Evolutionary conservation across 2,888 invertebrate species (phyloP), one percentile per base, ranked within the genome.

Genomic region (Catocala fraxini): DNA sequence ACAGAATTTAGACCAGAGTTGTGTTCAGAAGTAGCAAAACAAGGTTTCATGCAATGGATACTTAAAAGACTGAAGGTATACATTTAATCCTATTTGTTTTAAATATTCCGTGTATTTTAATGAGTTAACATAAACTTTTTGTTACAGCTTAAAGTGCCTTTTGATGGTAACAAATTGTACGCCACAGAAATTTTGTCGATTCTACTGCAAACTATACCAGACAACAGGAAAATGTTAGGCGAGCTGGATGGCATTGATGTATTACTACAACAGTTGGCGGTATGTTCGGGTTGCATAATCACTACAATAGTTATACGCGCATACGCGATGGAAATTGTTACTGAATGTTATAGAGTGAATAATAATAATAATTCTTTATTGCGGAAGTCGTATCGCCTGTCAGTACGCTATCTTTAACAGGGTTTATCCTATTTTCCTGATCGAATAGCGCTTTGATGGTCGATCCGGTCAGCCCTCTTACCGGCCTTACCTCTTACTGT

Each of bases 181-280:
- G 97, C 97, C 53, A 98, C 98, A 86, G 99, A 99, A 95, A 97
- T 99, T 72, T 92, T 99, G 52, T 98, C 99, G 12, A 99, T 99
- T 86, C 93, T 99, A 10, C 94, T 99, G 58, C 99, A 99, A 94
- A 97, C 97, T 71, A 97, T 97, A 70, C 97, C 97, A 63, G 97
- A 97, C 56, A 98, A 98, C 86, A 95, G 97, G 72, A 93, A 96
- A 56, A 86, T 97, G 33, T 92, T 99, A 25, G 99, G 99, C n/a
- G 98, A 98, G 80, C 88, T 98, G 48, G 99, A 99, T 85, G 99
- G 99, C 4, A 99, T 99, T 80, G 99, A 99, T 94, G 97, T 98
- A 42, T 91, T 99, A 51, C 94, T 99, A 9, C 99, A 99, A 89
- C 99, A 99, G 86, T 93, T 99, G 69, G 99, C 99, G 76, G 97